Percentiles rank a stretch among this genome's conserved stretches.
Evolutionary conservation across 1,140 invertebrate species (phyloP).

Genomic region (Procambarus clarkii): DNA sequence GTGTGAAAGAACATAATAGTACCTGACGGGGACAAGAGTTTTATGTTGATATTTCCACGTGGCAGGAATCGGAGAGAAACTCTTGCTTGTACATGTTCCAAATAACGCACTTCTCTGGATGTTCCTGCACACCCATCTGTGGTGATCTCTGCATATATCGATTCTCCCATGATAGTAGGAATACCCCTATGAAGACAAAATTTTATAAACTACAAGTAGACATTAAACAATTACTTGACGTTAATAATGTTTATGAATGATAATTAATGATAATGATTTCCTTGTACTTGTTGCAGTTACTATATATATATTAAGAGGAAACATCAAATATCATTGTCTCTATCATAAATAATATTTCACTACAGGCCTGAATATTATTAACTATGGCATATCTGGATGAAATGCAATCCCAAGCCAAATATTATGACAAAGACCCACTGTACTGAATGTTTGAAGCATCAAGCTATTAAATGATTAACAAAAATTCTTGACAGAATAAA

Average conservation of each 20-base stretch:
- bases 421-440: no score
- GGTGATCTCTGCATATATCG: constrained; percentile 83
- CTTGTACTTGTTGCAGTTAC: no score
- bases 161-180: constrained; percentile 71
- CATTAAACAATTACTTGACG: background rate
- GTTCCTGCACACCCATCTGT: constrained; percentile 90
- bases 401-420: no score
- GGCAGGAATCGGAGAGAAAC: constrained; percentile 92
- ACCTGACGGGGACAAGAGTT: constrained; percentile 85
- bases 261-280: no score
- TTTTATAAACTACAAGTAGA: background rate
- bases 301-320: no score
- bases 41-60: constrained; percentile 88
- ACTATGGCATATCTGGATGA: no score
- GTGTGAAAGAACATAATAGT: constrained; percentile 74
- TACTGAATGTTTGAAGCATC: no score
- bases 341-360: no score
- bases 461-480: no score
- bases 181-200: constrained; percentile 64
- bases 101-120: constrained; percentile 89
- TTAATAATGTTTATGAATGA: background rate
- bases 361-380: no score
- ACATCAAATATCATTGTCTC: no score
- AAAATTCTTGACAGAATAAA: no score
- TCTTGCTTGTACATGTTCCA: constrained; percentile 95